Evolutionary conservation across 2,797 vertebrate genomes (phyloP).

Genomic region (Phrynocephalus guinanensis): DNA sequence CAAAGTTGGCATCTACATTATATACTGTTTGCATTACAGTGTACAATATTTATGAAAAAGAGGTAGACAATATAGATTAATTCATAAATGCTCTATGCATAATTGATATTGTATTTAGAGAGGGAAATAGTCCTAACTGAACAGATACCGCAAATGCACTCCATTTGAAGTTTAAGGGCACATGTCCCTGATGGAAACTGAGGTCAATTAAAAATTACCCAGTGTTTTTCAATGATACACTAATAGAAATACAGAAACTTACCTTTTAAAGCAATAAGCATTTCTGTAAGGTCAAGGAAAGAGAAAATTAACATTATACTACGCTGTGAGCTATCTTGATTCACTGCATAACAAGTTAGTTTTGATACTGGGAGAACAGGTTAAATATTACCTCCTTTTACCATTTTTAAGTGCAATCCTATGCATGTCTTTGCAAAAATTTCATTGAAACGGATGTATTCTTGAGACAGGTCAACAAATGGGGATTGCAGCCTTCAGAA

Average conservation of each 20-base stretch:
- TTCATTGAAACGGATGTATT: too few species aligned
- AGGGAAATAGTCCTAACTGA: constrained; percentile 57
- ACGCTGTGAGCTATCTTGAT: background rate
- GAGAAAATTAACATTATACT: background rate
- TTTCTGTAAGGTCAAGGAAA: constrained; percentile 22
- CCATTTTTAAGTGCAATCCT: background rate
- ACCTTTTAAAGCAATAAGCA: constrained; percentile 32
- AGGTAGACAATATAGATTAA: constrained; percentile 68
- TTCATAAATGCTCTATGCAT: constrained; percentile 69
- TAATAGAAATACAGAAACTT: constrained; percentile 12
- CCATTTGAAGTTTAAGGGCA: constrained; percentile 53
- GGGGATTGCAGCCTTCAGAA: too few species aligned
- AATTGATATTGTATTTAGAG: constrained; percentile 69
- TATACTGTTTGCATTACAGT: constrained; percentile 39
- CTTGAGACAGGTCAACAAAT: too few species aligned
- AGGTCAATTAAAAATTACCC: constrained; percentile 32
- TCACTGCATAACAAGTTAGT: background rate
- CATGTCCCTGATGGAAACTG: constrained; percentile 35
- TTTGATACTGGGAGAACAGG: background rate
- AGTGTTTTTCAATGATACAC: constrained; percentile 37
- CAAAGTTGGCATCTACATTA: constrained; percentile 35
- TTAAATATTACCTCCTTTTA: background rate
- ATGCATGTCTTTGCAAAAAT: too few species aligned
- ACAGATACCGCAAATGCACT: constrained; percentile 51
- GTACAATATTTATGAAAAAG: constrained; percentile 68